These are phyloP conservation scores for Drosophila melanogaster DNA, from an alignment of 1,140 invertebrate genomes.

Conservation along the genomic window Release_6_plus_ISO1_MT NC_004354.4:13151001-13151500, in stretches of 20 bases:
- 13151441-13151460: slow-evolving; percentile 92
- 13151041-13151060: slow-evolving; percentile 83
- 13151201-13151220: slow-evolving; percentile 71
- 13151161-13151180: slow-evolving; percentile 73
- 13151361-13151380: slow-evolving; percentile 92
- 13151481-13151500: slow-evolving; percentile 94
- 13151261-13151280: slow-evolving; percentile 65
- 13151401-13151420: slow-evolving; percentile 92
- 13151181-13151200: slow-evolving; percentile 72
- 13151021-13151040: slow-evolving; percentile 74
- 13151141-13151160: slow-evolving; percentile 52
- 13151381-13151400: slow-evolving; percentile 89
- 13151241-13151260: slow-evolving; percentile 69
- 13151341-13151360: slow-evolving; percentile 87
- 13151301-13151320: slow-evolving; percentile 87
- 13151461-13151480: slow-evolving; percentile 97
- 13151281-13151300: slow-evolving; percentile 85
- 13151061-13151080: slow-evolving; percentile 83
- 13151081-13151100: slow-evolving; percentile 84
- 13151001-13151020: slow-evolving; percentile 85
- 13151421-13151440: slow-evolving; percentile 92
- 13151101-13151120: slow-evolving; percentile 81
- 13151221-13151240: slow-evolving; percentile 75
- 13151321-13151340: slow-evolving; percentile 85
- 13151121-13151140: slow-evolving; percentile 63